A percentile compares a stretch with the other conserved stretches of the same genome.
phyloP scores from a whole-genome alignment of 2,113 vertebrate species.

The Amblyopsis rosae region DNA sequence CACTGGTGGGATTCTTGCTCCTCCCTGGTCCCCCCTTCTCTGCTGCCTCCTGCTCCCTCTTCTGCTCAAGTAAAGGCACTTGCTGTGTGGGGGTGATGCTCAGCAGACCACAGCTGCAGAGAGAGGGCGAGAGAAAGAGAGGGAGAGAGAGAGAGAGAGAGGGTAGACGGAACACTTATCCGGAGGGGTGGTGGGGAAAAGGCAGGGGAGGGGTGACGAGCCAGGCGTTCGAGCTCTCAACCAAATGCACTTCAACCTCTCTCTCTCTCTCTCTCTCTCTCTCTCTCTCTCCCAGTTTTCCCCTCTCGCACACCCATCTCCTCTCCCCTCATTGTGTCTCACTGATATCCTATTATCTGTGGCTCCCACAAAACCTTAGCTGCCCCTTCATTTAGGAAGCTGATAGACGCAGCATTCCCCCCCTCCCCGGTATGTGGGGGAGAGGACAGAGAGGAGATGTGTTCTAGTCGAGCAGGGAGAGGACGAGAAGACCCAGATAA shows the following conservation, averaged over 20 bases:
- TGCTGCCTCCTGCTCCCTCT: constrained; percentile 27
- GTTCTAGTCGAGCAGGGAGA: constrained; percentile 27
- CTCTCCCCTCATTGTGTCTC: constrained; percentile 46
- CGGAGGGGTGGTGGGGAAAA: constrained; percentile 33
- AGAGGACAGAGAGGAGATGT: constrained; percentile 5
- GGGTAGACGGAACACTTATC: not conserved
- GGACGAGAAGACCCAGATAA: constrained; percentile 29
- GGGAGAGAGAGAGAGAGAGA: not conserved
- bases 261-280: constrained; percentile 38
- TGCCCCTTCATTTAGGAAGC: constrained; percentile 30
- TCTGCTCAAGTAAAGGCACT: constrained; percentile 69
- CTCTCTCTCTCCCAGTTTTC: not conserved
- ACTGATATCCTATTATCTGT: constrained; percentile 52
- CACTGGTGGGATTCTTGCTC: constrained; percentile 35
- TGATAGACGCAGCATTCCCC: constrained; percentile 3
- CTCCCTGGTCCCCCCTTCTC: constrained; percentile 36
- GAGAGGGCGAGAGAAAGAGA: constrained; percentile 52
- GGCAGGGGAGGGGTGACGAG: constrained; percentile 38
- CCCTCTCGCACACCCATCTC: constrained; percentile 15
- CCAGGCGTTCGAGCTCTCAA: constrained; percentile 60
- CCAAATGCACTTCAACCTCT: constrained; percentile 71
- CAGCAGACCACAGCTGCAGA: constrained; percentile 72
- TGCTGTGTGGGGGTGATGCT: constrained; percentile 70
- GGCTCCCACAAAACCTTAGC: constrained; percentile 24
- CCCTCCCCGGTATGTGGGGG: constrained; percentile 22